Percentiles rank a stretch among this genome's conserved stretches.
phyloP scores from a whole-genome alignment of 2,113 vertebrate species.

The Sula dactylatra region DNA sequence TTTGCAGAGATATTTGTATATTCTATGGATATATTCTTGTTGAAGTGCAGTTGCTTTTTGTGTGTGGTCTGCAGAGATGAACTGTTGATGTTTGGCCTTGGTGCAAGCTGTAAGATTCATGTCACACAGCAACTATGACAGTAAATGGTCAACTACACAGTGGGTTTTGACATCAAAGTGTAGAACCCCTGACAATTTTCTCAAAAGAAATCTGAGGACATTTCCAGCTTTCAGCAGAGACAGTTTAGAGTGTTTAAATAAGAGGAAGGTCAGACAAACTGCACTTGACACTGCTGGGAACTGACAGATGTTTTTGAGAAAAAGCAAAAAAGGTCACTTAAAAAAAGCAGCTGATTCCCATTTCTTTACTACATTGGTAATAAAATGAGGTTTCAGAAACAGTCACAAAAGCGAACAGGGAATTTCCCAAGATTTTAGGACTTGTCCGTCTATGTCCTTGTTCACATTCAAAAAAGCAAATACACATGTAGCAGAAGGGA shows the following conservation, averaged over 20 bases:
- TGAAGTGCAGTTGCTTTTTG: not conserved
- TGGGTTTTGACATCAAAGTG: not conserved
- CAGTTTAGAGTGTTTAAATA: not conserved
- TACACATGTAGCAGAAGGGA: not conserved
- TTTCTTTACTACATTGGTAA: not conserved
- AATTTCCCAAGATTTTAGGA: conserved; percentile 3
- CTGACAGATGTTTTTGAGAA: not conserved
- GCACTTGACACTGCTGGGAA: not conserved
- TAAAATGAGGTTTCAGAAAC: conserved; percentile 20
- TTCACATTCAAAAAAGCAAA: not conserved
- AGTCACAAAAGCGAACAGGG: not conserved
- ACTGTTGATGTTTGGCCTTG: not conserved
- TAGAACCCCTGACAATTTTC: not conserved
- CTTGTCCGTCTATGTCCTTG: not conserved
- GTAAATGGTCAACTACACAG: not conserved
- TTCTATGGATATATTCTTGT: not conserved
- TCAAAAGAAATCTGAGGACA: not conserved
- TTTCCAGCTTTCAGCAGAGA: not conserved
- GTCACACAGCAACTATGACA: not conserved
- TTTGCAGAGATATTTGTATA: not conserved
- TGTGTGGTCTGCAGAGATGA: not conserved
- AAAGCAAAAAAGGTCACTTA: not conserved
- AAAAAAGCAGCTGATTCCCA: not conserved
- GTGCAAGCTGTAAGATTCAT: not conserved
- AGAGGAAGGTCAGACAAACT: not conserved